A percentile compares a stretch with the other conserved stretches of the same genome.
These are phyloP conservation scores for Cyphomyrus discorhynchus DNA, from an alignment of 2,113 vertebrate genomes.

Conservation along the genomic window DNA sequence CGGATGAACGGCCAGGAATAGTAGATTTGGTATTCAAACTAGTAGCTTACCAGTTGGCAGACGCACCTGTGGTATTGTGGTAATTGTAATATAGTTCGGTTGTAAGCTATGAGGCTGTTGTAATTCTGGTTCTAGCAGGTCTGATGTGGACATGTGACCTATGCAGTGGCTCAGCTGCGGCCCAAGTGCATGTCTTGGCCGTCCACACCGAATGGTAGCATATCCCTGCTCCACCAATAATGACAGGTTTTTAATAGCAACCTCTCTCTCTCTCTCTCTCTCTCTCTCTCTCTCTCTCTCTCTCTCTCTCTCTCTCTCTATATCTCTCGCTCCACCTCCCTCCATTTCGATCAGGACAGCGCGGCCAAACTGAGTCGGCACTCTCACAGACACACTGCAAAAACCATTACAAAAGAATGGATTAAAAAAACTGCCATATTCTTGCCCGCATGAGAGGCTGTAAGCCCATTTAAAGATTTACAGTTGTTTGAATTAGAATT, in stretches of 20 bases:
- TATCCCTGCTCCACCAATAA: slow-evolving; percentile 34
- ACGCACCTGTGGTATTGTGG: neutral
- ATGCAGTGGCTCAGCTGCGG: slow-evolving; percentile 23
- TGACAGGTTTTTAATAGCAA: slow-evolving; percentile 39
- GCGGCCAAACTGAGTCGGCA: slow-evolving; percentile 28
- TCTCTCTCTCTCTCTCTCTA: slow-evolving; percentile 7
- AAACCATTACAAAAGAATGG: neutral
- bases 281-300: slow-evolving; percentile 6
- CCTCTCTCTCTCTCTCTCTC: slow-evolving; percentile 8
- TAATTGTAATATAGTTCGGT: neutral
- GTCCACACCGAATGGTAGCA: slow-evolving; percentile 41
- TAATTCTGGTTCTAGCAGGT: slow-evolving; percentile 30
- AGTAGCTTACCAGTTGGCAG: neutral
- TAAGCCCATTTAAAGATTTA: neutral
- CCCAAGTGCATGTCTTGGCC: slow-evolving; percentile 25
- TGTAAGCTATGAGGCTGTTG: neutral
- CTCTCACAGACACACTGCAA: slow-evolving; percentile 16
- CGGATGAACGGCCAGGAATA: neutral
- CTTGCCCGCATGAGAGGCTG: slow-evolving; percentile 21
- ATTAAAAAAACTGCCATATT: neutral
- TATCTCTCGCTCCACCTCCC: neutral
- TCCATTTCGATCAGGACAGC: slow-evolving; percentile 24
- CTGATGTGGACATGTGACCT: slow-evolving; percentile 22
- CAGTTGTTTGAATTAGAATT: neutral
- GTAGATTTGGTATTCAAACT: neutral